A percentile compares a stretch with the other conserved stretches of the same genome.
Evolutionary conservation across 2,113 vertebrate species (phyloP).

Genomic region (crab-eating macaque (Macaca fascicularis)): DNA sequence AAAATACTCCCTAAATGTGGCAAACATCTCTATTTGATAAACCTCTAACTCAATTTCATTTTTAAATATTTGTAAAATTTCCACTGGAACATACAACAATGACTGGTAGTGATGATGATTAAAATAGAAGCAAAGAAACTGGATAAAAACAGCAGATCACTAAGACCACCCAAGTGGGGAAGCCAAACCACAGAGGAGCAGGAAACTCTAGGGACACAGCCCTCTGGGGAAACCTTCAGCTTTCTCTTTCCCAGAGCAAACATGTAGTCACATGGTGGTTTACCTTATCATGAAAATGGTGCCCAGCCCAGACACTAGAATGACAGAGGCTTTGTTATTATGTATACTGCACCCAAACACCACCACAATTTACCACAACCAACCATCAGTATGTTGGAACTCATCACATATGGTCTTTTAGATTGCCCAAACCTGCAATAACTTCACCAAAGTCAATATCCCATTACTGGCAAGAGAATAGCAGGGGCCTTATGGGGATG

Average conservation of each 20-base stretch:
- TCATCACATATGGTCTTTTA: not conserved
- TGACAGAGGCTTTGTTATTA: not conserved
- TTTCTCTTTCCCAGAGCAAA: constrained; percentile 35
- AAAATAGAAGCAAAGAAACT: constrained; percentile 69
- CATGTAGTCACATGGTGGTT: not conserved
- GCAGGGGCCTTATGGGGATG: not conserved
- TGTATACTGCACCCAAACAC: not conserved
- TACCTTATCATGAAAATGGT: constrained; percentile 13
- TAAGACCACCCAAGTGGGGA: constrained; percentile 51
- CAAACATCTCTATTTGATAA: constrained; percentile 49
- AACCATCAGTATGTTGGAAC: not conserved
- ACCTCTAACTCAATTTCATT: constrained; percentile 55
- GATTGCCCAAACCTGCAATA: not conserved
- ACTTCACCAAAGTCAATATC: not conserved
- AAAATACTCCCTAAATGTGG: not conserved
- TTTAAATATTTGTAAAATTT: constrained; percentile 70
- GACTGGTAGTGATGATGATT: not conserved
- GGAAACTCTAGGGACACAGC: not conserved
- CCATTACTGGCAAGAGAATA: not conserved
- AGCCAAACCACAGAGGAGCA: constrained; percentile 48
- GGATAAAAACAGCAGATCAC: constrained; percentile 48
- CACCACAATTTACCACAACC: not conserved
- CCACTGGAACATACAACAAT: constrained; percentile 25
- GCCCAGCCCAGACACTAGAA: not conserved
- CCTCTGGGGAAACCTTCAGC: not conserved